Percentiles rank a stretch among this genome's conserved stretches.
Evolutionary conservation across 2,113 vertebrate genomes (phyloP).

Genomic region (Indicator indicator): DNA sequence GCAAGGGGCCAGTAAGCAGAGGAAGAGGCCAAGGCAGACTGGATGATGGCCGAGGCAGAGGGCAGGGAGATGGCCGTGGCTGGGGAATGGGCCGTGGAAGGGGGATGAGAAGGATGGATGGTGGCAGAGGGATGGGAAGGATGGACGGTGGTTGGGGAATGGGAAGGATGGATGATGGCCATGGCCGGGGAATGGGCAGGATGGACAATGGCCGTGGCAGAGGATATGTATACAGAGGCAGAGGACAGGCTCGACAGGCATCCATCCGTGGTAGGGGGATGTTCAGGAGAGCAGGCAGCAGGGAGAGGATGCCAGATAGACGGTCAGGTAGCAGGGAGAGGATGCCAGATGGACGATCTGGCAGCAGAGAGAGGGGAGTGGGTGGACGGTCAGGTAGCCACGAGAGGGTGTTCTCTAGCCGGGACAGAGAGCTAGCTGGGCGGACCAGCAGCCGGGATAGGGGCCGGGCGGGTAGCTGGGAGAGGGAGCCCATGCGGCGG

Average conservation of each 20-base stretch:
- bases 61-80: slow-evolving; percentile 71
- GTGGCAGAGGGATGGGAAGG: slow-evolving; percentile 48
- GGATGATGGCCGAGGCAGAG: slow-evolving; percentile 66
- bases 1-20: slow-evolving; percentile 67
- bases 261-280: slow-evolving; percentile 69
- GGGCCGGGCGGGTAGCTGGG: slow-evolving; percentile 63
- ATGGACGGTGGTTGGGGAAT: slow-evolving; percentile 74
- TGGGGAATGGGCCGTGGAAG: slow-evolving; percentile 70
- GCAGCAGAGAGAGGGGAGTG: slow-evolving; percentile 63
- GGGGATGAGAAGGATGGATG: slow-evolving; percentile 35
- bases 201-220: slow-evolving; percentile 73
- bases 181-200: slow-evolving; percentile 67
- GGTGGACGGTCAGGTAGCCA: slow-evolving; percentile 67
- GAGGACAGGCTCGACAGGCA: slow-evolving; percentile 65
- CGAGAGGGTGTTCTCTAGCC: slow-evolving; percentile 67
- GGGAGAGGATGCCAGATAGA: slow-evolving; percentile 72
- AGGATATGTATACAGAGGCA: slow-evolving; percentile 73
- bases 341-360: slow-evolving; percentile 71
- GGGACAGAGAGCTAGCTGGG: slow-evolving; percentile 49
- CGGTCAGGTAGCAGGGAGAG: slow-evolving; percentile 75
- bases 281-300: slow-evolving; percentile 74
- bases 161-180: slow-evolving; percentile 71
- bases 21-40: slow-evolving; percentile 61
- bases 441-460: slow-evolving; percentile 50
- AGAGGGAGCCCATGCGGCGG: slow-evolving; percentile 55